Evolutionary conservation across 2,888 invertebrate species (phyloP), one percentile per base, ranked within the genome.

Genomic region (Brachypalpus laphriformis): DNA sequence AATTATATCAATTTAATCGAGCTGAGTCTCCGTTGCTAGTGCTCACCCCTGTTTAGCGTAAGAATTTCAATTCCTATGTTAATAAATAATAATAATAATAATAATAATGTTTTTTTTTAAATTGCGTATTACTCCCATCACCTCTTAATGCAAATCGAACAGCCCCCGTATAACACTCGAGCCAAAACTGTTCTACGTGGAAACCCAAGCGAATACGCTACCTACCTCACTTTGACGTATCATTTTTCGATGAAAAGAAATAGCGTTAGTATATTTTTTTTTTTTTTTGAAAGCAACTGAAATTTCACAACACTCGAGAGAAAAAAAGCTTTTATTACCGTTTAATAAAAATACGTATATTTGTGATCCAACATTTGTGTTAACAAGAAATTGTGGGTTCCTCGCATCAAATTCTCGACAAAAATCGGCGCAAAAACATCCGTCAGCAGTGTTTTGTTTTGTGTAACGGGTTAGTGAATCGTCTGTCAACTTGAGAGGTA

Each of bases 201-300:
- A 49, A 34, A 18, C 6, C 65, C 68, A 77, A 72, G 61, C 56
- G 72, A 82, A 34, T 68, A 75, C 56, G 56, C 75, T 42, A 74
- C 45, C 45, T 45, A 28, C n/a, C 31, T 34, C 16, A 51, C 9
- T 40, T 74, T 83, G 82, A 83, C 82, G 63, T 63, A 56, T 63
- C n/a, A 22, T 37, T 42, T 49, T 54, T 51, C 1, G 63, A 59
- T 51, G 49, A 63, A 77, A 82, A 68, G 72, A 51, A 74, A 82
- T 47, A 54, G 61, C 42, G 45, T 74, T 34, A 25, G 14, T 42
- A 28, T 20, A 28, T 66, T 59, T 65, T 22, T 59, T 22, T 54
- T 54, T 54, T n/a, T 78, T 47, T 82, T 83, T 78, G 54, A 83
- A 83, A 83, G 82, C 82, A 83, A 83, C 82, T 57, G 78, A 83